phyloP scores from a whole-genome alignment of 2,797 vertebrate genomes.

The Helostoma temminkii region DNA sequence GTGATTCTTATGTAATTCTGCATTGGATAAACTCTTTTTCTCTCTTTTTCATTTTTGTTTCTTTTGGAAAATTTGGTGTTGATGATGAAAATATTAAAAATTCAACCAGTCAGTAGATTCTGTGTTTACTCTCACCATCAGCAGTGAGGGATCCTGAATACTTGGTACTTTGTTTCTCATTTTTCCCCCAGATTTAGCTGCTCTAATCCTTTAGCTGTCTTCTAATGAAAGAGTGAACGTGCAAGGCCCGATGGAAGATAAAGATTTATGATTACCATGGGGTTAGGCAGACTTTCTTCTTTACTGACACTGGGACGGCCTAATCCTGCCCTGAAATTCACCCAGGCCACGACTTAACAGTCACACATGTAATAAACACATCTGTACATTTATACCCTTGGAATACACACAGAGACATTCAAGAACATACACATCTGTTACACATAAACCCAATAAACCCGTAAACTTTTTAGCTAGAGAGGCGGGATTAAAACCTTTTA shows the following conservation, averaged over 20 bases:
- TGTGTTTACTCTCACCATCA: slow-evolving; percentile 17
- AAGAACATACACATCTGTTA: neutral
- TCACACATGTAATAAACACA: slow-evolving; percentile 28
- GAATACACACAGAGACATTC: slow-evolving; percentile 1
- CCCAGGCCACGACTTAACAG: slow-evolving; percentile 40
- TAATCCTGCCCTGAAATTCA: slow-evolving; percentile 75
- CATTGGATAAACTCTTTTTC: slow-evolving; percentile 20
- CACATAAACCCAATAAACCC: too few species aligned
- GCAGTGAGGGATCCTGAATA: slow-evolving; percentile 25
- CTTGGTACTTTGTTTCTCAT: slow-evolving; percentile 51
- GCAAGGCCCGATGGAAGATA: slow-evolving; percentile 80
- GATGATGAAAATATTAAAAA: slow-evolving; percentile 60
- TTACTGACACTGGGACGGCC: slow-evolving; percentile 61
- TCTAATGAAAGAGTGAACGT: slow-evolving; percentile 78
- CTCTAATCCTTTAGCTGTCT: slow-evolving; percentile 79
- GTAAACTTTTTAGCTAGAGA: slow-evolving; percentile 24
- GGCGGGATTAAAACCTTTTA: slow-evolving; percentile 6
- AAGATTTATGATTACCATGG: slow-evolving; percentile 86
- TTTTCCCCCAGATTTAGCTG: slow-evolving; percentile 65
- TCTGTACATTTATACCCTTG: slow-evolving; percentile 13
- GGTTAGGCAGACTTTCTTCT: slow-evolving; percentile 68
- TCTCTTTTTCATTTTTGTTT: slow-evolving; percentile 42
- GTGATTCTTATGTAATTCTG: slow-evolving; percentile 35
- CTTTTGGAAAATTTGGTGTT: slow-evolving; percentile 38
- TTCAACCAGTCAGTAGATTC: slow-evolving; percentile 1